A percentile compares a stretch with the other conserved stretches of the same genome.
phyloP scores from a whole-genome alignment of 2,888 invertebrate species.

The Drosophila gaucha region DNA sequence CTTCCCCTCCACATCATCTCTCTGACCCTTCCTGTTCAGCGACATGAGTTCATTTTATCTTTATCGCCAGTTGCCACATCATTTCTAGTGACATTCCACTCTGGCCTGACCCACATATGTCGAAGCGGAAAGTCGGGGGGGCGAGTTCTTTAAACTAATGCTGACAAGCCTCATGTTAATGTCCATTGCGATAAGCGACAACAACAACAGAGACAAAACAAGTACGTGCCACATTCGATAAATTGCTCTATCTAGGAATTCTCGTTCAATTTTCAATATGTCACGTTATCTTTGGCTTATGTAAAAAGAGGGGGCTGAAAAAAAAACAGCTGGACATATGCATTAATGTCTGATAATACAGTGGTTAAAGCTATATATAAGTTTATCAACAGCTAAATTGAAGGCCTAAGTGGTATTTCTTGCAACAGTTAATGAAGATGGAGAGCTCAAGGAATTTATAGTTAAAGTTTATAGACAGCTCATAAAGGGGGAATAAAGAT shows the following conservation, averaged over 20 bases:
- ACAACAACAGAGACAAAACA: conserved; percentile 3
- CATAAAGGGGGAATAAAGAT: background rate
- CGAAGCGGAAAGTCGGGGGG: background rate
- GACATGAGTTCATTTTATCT: conserved; percentile 22
- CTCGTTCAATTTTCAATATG: background rate
- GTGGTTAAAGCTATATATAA: background rate
- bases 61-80: conserved; percentile 23
- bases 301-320: background rate
- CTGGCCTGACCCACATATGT: conserved; percentile 35
- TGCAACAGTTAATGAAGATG: background rate
- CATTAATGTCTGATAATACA: conserved; percentile 1
- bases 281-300: conserved; percentile 6
- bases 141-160: conserved; percentile 29
- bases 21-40: background rate
- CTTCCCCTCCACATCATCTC: no score
- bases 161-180: conserved; percentile 41
- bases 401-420: background rate
- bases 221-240: conserved; percentile 17
- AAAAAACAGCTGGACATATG: background rate
- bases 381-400: background rate
- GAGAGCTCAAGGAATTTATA: no score
- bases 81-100: conserved; percentile 21
- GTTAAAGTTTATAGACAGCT: no score
- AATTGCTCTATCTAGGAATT: conserved; percentile 3
- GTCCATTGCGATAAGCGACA: conserved; percentile 33